Base-by-base conservation (phyloP, 1,140 invertebrate genomes). In the Drosophila tropicalis region DNA sequence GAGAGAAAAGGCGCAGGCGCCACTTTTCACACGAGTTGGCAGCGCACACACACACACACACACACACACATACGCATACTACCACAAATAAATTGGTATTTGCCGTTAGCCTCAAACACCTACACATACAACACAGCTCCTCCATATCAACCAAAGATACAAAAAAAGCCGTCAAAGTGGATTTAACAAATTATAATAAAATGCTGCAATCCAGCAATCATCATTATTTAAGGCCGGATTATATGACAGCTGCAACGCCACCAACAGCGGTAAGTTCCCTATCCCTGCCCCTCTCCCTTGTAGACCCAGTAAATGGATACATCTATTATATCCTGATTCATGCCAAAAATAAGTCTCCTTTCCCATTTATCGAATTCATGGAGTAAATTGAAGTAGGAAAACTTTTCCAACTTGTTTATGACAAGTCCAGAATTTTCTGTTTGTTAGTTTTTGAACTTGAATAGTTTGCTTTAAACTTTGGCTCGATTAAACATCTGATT, bases 151-250 rank as follows among this genome's bases (percentile, higher is more conserved):
- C 72, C 56, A 66, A 85, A 74, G 54, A 76, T 75, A 73, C 83
- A 90, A 74, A 90, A 29, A 79, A 82, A 91, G 87, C 85, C 90
- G 56, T 91, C 90, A 92, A 92, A 91, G 90, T 92, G 91, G 91
- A 92, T 92, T 91, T 92, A 91, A 91, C 91, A 84, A 92, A 92
- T 79, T 91, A 92, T 77, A 91, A 90, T 76, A 94, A 93, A 81
- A 97, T 97, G 96, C 94, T 97, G 94, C 96, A 96, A 90, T 96
- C 95, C 85, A 96, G 95, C 91, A 94, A 94, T 76, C 97, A 94
- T 74, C 97, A 98, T 94, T 98, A 98, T 93, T 94, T 98, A 90
- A 94, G 96, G 93, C 97, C 97, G 94, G 97, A 98, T 93, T 98
- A 98, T 92, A 94, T 98, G 91, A 96, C 96, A 84, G 96, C 97